phyloP scores from a whole-genome alignment of 2,888 invertebrate genomes.

The Clivina fossor region DNA sequence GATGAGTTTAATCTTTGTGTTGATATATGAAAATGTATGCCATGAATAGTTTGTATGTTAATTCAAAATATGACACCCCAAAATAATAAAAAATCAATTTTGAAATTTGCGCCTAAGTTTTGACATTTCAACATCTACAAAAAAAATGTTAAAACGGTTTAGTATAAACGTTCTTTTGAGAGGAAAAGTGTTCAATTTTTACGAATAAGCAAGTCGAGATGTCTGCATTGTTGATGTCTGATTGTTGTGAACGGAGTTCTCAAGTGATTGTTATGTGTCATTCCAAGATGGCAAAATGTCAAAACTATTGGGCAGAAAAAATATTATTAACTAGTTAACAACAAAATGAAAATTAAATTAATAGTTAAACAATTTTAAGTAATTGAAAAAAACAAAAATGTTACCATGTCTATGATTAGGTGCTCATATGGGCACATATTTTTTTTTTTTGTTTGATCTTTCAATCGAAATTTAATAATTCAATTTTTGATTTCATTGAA shows the following conservation, averaged over 20 bases:
- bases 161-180: conserved; percentile 3
- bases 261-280: conserved; percentile 31
- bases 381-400: conserved; percentile 40
- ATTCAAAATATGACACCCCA: conserved; percentile 44
- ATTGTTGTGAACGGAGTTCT: conserved; percentile 16
- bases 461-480: conserved; percentile 1
- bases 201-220: conserved; percentile 19
- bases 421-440: conserved; percentile 39
- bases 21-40: conserved; percentile 47
- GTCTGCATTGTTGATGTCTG: conserved; percentile 12
- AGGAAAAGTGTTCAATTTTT: conserved; percentile 6
- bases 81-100: conserved; percentile 21
- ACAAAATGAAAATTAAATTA: too few relatives aligned
- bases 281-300: conserved; percentile 34
- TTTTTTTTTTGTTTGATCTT: too few relatives aligned
- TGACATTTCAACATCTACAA: conserved; percentile 20
- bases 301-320: conserved; percentile 24
- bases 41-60: conserved; percentile 50
- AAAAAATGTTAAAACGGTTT: conserved; percentile 13
- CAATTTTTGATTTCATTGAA: not conserved
- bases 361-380: conserved; percentile 12
- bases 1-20: conserved; percentile 45
- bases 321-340: too few relatives aligned
- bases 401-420: conserved; percentile 52
- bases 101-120: conserved; percentile 5